Evolutionary conservation across 1,140 invertebrate genomes (phyloP).

Genomic region (Drosophila neocordata): DNA sequence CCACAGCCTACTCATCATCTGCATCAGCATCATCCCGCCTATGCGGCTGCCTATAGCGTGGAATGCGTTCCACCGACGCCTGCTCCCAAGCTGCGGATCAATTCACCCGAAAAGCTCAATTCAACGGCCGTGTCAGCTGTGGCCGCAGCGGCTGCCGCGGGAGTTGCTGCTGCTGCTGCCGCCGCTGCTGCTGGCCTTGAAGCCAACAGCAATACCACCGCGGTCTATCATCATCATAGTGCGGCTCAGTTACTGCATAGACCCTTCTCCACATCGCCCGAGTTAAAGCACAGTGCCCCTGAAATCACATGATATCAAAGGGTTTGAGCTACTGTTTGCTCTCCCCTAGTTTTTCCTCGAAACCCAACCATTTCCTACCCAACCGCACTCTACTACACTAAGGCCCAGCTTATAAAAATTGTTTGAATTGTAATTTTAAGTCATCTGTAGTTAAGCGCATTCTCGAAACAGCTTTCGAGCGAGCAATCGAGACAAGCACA

Average conservation of each 20-base stretch:
- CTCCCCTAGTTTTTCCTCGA: neutral
- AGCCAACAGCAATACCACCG: constrained; percentile 28
- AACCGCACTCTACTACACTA: constrained; percentile 42
- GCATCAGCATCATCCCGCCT: constrained; percentile 82
- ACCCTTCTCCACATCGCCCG: constrained; percentile 84
- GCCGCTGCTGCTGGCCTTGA: constrained; percentile 24
- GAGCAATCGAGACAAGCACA: constrained; percentile 6
- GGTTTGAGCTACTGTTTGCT: constrained; percentile 44
- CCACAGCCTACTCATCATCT: neutral
- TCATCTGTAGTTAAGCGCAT: constrained; percentile 56
- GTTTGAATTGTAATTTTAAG: constrained; percentile 76
- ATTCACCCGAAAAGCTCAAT: constrained; percentile 82
- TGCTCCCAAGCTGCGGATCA: constrained; percentile 84
- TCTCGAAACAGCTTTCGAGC: constrained; percentile 23
- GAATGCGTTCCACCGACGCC: constrained; percentile 68
- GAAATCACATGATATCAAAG: constrained; percentile 84
- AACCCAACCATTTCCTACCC: neutral
- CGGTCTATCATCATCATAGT: constrained; percentile 62
- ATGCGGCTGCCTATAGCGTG: constrained; percentile 74
- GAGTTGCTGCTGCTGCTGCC: constrained; percentile 44
- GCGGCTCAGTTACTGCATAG: constrained; percentile 83
- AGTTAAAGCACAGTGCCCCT: constrained; percentile 74
- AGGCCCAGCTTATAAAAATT: constrained; percentile 73
- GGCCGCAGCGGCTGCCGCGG: constrained; percentile 45
- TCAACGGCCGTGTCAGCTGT: constrained; percentile 69